Conservation (phyloP, 2,113 vertebrate genomes). For the Toxotes chatareus region DNA sequence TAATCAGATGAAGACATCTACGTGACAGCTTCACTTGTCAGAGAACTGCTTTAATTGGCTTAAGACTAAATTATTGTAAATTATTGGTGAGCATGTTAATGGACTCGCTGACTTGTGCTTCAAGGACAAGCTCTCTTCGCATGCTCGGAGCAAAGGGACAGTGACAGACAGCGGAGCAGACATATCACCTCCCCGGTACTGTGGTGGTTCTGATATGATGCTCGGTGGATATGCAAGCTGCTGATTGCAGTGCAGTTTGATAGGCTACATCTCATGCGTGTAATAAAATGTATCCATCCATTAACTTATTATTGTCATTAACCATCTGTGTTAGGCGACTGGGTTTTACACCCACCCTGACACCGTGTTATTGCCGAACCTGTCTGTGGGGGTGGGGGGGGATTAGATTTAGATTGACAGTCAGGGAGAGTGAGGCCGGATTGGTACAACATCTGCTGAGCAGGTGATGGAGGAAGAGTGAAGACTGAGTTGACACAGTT, state of each 20-base stretch:
- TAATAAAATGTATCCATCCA: conserved; percentile 69
- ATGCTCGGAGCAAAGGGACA: conserved; percentile 11
- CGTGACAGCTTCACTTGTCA: conserved; percentile 49
- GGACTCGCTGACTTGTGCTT: conserved; percentile 27
- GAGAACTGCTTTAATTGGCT: conserved; percentile 52
- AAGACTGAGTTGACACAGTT: conserved; percentile 61
- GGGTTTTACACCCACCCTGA: conserved; percentile 48
- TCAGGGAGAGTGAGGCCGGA: conserved; percentile 35
- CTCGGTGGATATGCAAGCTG: conserved; percentile 24
- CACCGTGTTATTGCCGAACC: conserved; percentile 41
- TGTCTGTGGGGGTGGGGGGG: not conserved
- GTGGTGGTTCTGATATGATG: not conserved
- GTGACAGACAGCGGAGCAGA: conserved; percentile 42
- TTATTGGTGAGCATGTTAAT: conserved; percentile 35
- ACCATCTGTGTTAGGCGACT: conserved; percentile 63
- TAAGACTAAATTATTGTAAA: conserved; percentile 32
- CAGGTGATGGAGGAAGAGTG: conserved; percentile 69
- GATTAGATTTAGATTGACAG: conserved; percentile 68
- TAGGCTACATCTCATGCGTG: conserved; percentile 43
- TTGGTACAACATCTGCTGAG: conserved; percentile 71
- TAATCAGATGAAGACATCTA: conserved; percentile 25
- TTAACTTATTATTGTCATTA: conserved; percentile 69
- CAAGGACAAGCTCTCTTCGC: conserved; percentile 37
- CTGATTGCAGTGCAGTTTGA: conserved; percentile 33
- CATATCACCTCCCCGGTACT: conserved; percentile 14